Conservation (phyloP, 2,888 invertebrate genomes). For the Eupeodes luniger region DNA sequence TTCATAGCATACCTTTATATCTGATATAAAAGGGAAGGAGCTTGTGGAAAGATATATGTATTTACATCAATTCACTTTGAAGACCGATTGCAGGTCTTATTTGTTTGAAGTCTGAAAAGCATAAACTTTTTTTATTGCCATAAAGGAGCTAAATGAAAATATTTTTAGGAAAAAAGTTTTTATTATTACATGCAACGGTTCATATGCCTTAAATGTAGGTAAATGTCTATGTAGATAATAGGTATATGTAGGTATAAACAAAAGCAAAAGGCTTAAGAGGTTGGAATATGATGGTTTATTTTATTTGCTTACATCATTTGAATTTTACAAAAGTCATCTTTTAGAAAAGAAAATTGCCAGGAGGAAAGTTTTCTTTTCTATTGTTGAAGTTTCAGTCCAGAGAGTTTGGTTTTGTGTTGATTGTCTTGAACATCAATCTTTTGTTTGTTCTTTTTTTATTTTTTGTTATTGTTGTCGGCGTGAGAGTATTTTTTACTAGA, state of each 20-base stretch:
- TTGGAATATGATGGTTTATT: constrained; percentile 23
- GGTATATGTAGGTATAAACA: background rate
- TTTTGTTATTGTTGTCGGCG: background rate
- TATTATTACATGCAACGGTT: constrained; percentile 40
- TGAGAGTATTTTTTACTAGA: constrained; percentile 3
- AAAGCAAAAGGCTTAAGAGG: background rate
- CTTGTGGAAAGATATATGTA: constrained; percentile 24
- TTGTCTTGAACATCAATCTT: constrained; percentile 33
- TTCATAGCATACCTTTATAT: background rate
- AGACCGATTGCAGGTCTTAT: constrained; percentile 53
- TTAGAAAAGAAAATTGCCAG: constrained; percentile 25
- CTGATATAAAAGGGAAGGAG: background rate
- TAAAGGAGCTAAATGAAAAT: constrained; percentile 58
- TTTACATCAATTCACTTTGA: constrained; percentile 60
- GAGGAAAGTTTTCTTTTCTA: background rate
- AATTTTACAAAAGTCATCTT: constrained; percentile 49
- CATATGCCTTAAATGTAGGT: constrained; percentile 20
- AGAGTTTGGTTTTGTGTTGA: constrained; percentile 9
- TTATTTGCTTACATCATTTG: constrained; percentile 47
- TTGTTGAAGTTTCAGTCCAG: constrained; percentile 6
- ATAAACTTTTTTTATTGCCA: constrained; percentile 37
- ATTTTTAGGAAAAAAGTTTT: constrained; percentile 27
- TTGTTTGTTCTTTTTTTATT: background rate
- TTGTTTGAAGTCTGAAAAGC: constrained; percentile 57
- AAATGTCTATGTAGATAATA: background rate